These are phyloP conservation scores for Polia nebulosa DNA, from an alignment of 2,888 invertebrate genomes.

Conservation along the genomic window DNA sequence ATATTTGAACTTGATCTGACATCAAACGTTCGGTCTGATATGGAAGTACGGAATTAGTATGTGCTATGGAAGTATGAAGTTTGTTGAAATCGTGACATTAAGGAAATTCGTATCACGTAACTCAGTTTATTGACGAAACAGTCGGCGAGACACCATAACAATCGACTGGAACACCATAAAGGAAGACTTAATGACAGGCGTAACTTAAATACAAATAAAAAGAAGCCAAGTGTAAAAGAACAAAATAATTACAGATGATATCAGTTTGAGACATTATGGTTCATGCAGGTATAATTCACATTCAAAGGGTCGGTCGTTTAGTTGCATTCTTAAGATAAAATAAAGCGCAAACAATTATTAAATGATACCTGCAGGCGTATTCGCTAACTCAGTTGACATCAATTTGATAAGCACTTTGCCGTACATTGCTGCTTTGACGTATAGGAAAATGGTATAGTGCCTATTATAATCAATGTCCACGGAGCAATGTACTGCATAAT, in stretches of 20 bases:
- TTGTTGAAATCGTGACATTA: constrained; percentile 44
- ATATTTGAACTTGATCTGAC: constrained; percentile 44
- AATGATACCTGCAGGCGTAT: no score
- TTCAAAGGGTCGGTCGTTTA: constrained; percentile 12
- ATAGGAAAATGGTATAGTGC: no score
- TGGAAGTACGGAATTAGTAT: constrained; percentile 23
- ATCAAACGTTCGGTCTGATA: constrained; percentile 32
- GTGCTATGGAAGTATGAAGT: background rate
- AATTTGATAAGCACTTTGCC: no score
- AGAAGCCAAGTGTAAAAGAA: constrained; percentile 41
- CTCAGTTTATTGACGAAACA: constrained; percentile 64
- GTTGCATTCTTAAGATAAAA: background rate
- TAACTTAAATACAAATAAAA: constrained; percentile 50
- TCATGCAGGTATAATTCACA: constrained; percentile 16
- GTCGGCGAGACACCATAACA: constrained; percentile 69
- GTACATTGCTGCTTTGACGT: no score
- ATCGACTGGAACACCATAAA: constrained; percentile 60
- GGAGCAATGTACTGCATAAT: no score
- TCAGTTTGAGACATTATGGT: constrained; percentile 16
- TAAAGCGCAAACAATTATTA: constrained; percentile 3
- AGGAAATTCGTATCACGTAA: constrained; percentile 63
- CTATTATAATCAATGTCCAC: no score
- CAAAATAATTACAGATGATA: constrained; percentile 38
- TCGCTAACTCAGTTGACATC: no score
- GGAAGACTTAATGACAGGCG: constrained; percentile 50